phyloP scores from a whole-genome alignment of 2,797 vertebrate species.

The Centropyge bicolor region DNA sequence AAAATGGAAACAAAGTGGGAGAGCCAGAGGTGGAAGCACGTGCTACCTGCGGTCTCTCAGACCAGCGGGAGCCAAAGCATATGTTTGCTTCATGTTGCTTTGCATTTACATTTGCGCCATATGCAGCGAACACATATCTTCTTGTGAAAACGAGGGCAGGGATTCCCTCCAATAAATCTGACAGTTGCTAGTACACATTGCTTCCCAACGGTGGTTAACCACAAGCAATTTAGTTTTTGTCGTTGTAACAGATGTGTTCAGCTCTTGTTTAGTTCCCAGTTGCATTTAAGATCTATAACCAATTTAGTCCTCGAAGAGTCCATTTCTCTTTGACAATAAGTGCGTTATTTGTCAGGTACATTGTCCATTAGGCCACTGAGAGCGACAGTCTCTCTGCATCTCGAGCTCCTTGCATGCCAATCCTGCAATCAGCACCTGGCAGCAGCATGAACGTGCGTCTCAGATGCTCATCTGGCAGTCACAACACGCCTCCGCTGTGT shows the following conservation, averaged over 20 bases:
- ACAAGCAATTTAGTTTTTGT: background rate
- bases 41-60: conserved; percentile 38
- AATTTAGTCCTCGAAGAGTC: background rate
- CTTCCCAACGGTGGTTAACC: background rate
- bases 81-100: conserved; percentile 59
- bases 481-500: conserved; percentile 48
- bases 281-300: background rate
- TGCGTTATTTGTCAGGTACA: background rate
- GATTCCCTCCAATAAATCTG: conserved; percentile 2
- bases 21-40: conserved; percentile 29
- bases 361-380: background rate
- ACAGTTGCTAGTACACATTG: background rate
- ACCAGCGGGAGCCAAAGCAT: conserved; percentile 53
- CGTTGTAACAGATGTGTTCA: background rate
- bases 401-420: conserved; percentile 37
- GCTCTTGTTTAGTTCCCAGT: background rate
- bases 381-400: conserved; percentile 20
- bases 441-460: conserved; percentile 37
- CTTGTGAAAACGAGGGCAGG: conserved; percentile 12
- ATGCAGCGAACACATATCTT: conserved; percentile 15
- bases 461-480: conserved; percentile 61
- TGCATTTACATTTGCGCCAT: conserved; percentile 45
- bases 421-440: conserved; percentile 53
- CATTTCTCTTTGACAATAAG: conserved; percentile 13
- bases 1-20: conserved; percentile 51